Evolutionary conservation across 2,888 invertebrate species (phyloP), one percentile per base, ranked within the genome.

Genomic region (Minunthozetes semirufus): DNA sequence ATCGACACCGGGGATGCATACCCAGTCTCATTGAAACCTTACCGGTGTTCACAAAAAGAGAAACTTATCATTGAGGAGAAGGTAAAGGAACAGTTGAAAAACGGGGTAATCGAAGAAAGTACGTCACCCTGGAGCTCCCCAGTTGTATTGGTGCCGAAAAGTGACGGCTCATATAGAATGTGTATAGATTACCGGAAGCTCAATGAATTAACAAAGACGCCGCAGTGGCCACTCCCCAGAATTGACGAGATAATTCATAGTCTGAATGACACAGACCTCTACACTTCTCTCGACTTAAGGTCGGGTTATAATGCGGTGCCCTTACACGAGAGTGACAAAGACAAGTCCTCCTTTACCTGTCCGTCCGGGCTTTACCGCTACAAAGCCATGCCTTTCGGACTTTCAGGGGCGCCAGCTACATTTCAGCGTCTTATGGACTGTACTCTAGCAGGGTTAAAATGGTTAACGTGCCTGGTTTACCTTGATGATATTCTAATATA

Each of bases 131-230:
- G 38, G 48, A 15, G 19, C 1, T 42, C 46, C 13, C 68, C 56
- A 19, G 70, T 73, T 11, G 70, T 76, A 0, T 17, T 76, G 5
- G 66, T 72, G 22, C 56, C 56, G 17, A 83, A 83, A 77, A 81
- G 81, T 74, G 78, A 80, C 74, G 80, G 79, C n/a, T 73, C 70
- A 9, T 77, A 71, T 50, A 77, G 78, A 66, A 78, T 79, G 15
- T 81, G 80, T 59, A 76, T 80, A 11, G 80, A 81, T 68, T 81
- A 79, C 66, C 38, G 81, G n/a, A 42, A 68, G 9, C 50, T 81
- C 5, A 81, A 80, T 74, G 25, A n/a, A 4, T 76, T 78, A 8
- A 79, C 79, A 6, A 74, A 72, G 6, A 76, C 74, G 27, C 79
- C 80, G 22, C 50, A 53, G 0, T 79, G 76, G 63, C 79, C 79